Percentiles rank a stretch among this genome's conserved stretches.
These are phyloP conservation scores for Dinomys branickii DNA, from an alignment of 2,113 vertebrate species.

Conservation along the genomic window DNA sequence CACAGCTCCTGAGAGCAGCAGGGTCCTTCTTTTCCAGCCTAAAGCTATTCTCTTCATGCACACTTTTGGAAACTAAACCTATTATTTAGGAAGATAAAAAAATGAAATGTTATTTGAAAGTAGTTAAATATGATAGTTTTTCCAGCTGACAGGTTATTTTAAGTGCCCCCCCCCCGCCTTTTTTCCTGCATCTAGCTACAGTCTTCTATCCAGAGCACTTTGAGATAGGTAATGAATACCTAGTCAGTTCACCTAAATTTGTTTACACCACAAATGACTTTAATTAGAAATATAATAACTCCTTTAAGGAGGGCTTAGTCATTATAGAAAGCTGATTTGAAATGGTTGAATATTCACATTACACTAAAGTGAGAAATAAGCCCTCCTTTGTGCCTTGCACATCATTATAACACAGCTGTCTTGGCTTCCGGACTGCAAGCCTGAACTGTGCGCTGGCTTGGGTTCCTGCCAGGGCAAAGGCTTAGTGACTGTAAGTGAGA, in stretches of 20 bases:
- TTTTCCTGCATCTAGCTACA: constrained; percentile 32
- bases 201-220: constrained; percentile 71
- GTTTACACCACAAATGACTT: constrained; percentile 72
- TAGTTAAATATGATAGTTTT: constrained; percentile 60
- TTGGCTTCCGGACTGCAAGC: constrained; percentile 82
- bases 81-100: constrained; percentile 43
- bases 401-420: constrained; percentile 83
- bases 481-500: constrained; percentile 80
- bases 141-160: constrained; percentile 69
- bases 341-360: constrained; percentile 83
- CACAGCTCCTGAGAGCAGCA: not conserved
- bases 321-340: constrained; percentile 80
- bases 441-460: constrained; percentile 79
- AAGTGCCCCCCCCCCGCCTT: not conserved
- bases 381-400: constrained; percentile 83
- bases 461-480: constrained; percentile 73
- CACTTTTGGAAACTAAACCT: not conserved
- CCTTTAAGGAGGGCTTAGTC: constrained; percentile 76
- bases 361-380: constrained; percentile 83
- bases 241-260: constrained; percentile 81
- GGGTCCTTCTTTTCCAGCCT: not conserved
- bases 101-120: constrained; percentile 68
- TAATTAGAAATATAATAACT: constrained; percentile 80
- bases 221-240: constrained; percentile 68
- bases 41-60: not conserved